A percentile compares a stretch with the other conserved stretches of the same genome.
These are phyloP conservation scores for Sardinella longiceps DNA, from an alignment of 2,797 vertebrate genomes.

Conservation along the genomic window DNA sequence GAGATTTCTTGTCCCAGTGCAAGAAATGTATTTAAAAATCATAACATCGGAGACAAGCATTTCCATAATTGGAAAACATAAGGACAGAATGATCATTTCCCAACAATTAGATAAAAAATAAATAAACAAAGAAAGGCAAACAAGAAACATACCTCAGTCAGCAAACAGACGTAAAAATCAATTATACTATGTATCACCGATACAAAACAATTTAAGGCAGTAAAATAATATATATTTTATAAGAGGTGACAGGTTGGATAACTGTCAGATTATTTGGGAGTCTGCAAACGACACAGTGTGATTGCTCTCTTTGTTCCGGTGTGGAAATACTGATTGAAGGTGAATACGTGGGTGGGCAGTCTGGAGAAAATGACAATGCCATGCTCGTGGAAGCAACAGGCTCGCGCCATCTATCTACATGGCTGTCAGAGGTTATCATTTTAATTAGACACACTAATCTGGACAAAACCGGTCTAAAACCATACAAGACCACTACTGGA, in stretches of 20 bases:
- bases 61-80: background rate
- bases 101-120: background rate
- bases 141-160: background rate
- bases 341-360: conserved; percentile 22
- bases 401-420: conserved; percentile 27
- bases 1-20: background rate
- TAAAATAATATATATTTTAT: background rate
- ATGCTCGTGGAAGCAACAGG: conserved; percentile 25
- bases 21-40: background rate
- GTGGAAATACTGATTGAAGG: conserved; percentile 25
- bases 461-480: conserved; percentile 18
- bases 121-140: background rate
- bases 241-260: background rate
- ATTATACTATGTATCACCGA: background rate
- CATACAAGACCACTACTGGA: background rate
- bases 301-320: conserved; percentile 6
- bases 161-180: background rate
- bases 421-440: conserved; percentile 25
- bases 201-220: background rate
- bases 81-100: background rate
- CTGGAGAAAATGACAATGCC: conserved; percentile 24
- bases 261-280: background rate
- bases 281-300: background rate
- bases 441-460: conserved; percentile 17
- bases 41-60: background rate